A percentile compares a stretch with the other conserved stretches of the same genome.
Conservation (phyloP, 2,888 invertebrate genomes). For the Xanthia icteritia region DNA sequence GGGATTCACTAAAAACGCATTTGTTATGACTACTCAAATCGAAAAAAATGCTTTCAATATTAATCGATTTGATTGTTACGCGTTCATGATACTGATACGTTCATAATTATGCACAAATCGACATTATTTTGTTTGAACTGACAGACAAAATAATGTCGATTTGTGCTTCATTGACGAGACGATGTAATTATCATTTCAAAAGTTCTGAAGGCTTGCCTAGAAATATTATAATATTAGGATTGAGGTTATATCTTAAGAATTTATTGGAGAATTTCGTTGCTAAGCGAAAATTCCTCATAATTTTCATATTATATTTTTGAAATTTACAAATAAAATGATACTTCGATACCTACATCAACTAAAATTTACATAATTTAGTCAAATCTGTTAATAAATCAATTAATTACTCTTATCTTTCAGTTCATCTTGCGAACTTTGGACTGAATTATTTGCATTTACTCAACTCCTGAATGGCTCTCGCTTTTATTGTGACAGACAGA, state of each 20-base stretch:
- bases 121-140: slow-evolving; percentile 11
- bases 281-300: neutral
- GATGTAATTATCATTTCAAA: slow-evolving; percentile 5
- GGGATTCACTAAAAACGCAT: neutral
- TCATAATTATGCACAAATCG: slow-evolving; percentile 14
- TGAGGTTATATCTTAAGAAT: neutral
- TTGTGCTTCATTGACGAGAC: neutral
- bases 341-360: neutral
- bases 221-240: neutral
- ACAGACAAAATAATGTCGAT: too few species aligned
- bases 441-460: slow-evolving; percentile 43
- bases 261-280: neutral
- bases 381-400: slow-evolving; percentile 16
- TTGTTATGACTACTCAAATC: slow-evolving; percentile 7
- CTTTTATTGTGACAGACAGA: slow-evolving; percentile 20
- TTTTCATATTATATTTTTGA: neutral
- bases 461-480: neutral
- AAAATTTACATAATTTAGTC: slow-evolving; percentile 12
- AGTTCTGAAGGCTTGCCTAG: neutral
- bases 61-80: slow-evolving; percentile 34
- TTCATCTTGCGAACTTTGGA: slow-evolving; percentile 13
- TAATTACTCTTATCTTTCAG: slow-evolving; percentile 3
- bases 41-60: slow-evolving; percentile 32
- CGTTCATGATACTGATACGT: slow-evolving; percentile 10
- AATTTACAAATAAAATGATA: neutral